These are phyloP conservation scores for Lordiphosa collinella DNA, from an alignment of 1,140 invertebrate species.

Conservation along the genomic window DNA sequence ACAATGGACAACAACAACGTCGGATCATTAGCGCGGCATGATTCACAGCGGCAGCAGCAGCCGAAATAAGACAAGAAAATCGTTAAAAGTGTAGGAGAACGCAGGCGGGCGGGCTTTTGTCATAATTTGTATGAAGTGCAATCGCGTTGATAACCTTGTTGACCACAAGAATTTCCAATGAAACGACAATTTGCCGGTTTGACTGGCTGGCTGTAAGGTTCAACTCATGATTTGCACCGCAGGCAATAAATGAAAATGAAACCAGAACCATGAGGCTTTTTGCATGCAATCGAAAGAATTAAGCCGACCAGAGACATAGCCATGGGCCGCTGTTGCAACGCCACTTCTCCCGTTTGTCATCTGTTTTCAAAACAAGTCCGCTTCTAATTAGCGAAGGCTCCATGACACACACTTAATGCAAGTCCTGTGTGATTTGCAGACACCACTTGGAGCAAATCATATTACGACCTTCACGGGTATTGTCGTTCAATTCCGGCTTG, in stretches of 20 bases:
- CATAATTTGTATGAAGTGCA: slow-evolving; percentile 64
- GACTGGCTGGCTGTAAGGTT: slow-evolving; percentile 4
- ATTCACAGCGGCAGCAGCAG: slow-evolving; percentile 48
- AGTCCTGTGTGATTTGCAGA: slow-evolving; percentile 28
- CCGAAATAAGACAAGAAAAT: slow-evolving; percentile 2
- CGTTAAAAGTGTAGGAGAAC: slow-evolving; percentile 1
- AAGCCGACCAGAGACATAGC: slow-evolving; percentile 5
- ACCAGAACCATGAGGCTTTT: slow-evolving; percentile 33
- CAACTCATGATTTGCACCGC: slow-evolving; percentile 44
- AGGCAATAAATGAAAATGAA: slow-evolving; percentile 50
- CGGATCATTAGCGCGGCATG: slow-evolving; percentile 68
- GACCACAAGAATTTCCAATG: slow-evolving; percentile 66
- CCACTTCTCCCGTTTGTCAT: slow-evolving; percentile 10
- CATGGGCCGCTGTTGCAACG: slow-evolving; percentile 3
- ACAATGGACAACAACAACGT: slow-evolving; percentile 43
- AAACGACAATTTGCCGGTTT: slow-evolving; percentile 47
- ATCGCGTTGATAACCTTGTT: slow-evolving; percentile 70
- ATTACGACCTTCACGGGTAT: slow-evolving; percentile 47
- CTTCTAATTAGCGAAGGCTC: slow-evolving; percentile 16
- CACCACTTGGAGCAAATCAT: slow-evolving; percentile 31
- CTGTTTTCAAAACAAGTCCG: slow-evolving; percentile 21
- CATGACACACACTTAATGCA: slow-evolving; percentile 30
- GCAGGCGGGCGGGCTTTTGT: slow-evolving; percentile 30
- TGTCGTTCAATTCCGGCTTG: slow-evolving; percentile 63
- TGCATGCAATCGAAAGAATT: slow-evolving; percentile 6